Evolutionary conservation across 2,797 vertebrate species (phyloP).

Genomic region (Sciaenops ocellatus): DNA sequence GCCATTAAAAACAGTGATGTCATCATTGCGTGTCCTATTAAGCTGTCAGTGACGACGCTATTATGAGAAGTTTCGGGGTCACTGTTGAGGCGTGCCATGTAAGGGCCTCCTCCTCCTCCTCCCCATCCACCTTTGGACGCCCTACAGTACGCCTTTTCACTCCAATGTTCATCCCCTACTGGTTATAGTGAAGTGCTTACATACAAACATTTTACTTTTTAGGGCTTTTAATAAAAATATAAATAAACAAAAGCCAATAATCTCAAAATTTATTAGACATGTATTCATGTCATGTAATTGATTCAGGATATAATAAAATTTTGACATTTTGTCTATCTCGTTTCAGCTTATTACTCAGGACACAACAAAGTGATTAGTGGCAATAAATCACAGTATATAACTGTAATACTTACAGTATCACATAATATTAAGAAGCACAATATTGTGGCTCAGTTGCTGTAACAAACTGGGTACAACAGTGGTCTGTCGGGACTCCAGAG

Average conservation of each 20-base stretch:
- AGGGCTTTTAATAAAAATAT: slow-evolving; percentile 19
- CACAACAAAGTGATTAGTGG: slow-evolving; percentile 49
- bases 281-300: not conserved
- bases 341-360: slow-evolving; percentile 29
- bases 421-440: slow-evolving; percentile 29
- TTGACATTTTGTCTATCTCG: slow-evolving; percentile 14
- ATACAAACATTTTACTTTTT: slow-evolving; percentile 11
- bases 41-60: not conserved
- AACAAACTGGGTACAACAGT: slow-evolving; percentile 16
- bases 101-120: no score
- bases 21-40: slow-evolving; percentile 36
- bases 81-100: not conserved
- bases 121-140: not conserved
- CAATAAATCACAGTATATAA: slow-evolving; percentile 60
- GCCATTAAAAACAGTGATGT: slow-evolving; percentile 36
- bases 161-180: not conserved
- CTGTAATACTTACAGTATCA: slow-evolving; percentile 43
- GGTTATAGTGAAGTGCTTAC: slow-evolving; percentile 28
- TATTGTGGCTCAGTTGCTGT: slow-evolving; percentile 35
- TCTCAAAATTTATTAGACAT: not conserved
- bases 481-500: slow-evolving; percentile 10
- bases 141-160: not conserved
- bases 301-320: slow-evolving; percentile 17
- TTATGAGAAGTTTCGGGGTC: slow-evolving; percentile 2
- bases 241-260: slow-evolving; percentile 39